Evolutionary conservation across 2,888 invertebrate genomes (phyloP), one percentile per base, ranked within the genome.

Genomic region (Calephelis perditalis): DNA sequence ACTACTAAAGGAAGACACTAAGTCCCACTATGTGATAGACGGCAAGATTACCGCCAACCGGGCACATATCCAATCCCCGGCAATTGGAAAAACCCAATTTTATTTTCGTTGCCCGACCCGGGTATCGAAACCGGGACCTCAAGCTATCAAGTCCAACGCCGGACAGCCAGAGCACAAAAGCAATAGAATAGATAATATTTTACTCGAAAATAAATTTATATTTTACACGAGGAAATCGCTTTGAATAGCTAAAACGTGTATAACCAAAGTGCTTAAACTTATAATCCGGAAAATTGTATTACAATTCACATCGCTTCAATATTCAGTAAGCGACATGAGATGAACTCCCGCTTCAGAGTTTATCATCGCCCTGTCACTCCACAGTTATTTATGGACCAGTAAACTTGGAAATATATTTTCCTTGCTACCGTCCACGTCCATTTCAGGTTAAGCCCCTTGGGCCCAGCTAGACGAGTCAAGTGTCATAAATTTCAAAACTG

Each of bases 381-480:
- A 77, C 81, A 70, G 85, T 88, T 89, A 90, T 90, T 90, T 90
- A 89, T 89, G 86, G 81, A 78, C 82, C 86, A 88, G 89, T 89
- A 86, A 89, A 89, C 89, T 87, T 86, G 86, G 81, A 90, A 87
- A 90, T 89, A 88, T 88, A 89, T 89, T 86, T 88, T 88, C 82
- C 82, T 81, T 84, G 77, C 77, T 78, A 80, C 76, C 84, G 82
- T 81, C 81, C 81, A 79, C 85, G 87, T 88, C 89, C 86, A 86
- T 88, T 86, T 79, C 87, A 88, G 89, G 86, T 86, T 86, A 86
- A 88, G 79, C 86, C 89, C 85, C 88, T 84, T 81, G 86, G 88
- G 87, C 81, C 81, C 78, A 76, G 77, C 86, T 86, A 85, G 85
- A 84, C 81, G 84, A 88, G 86, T 86, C 76, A 84, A 88, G 86